Evolutionary conservation across 1,140 invertebrate genomes (phyloP), one percentile per base, ranked within the genome.

Genomic region (Macrosteles quadrilineatus): DNA sequence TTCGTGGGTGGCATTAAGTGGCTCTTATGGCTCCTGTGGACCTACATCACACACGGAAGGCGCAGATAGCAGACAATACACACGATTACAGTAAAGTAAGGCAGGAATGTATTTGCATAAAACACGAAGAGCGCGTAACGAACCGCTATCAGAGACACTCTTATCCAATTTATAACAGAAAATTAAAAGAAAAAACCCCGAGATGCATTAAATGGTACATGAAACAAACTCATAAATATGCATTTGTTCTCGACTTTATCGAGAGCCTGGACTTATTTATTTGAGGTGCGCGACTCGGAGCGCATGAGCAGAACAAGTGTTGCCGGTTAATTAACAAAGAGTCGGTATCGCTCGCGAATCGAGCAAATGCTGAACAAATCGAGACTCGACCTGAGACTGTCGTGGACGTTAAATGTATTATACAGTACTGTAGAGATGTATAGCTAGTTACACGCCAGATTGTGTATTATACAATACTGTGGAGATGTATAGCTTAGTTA

Each of bases 81-180:
- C 32, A 36, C 32, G 32, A 36, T 36, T 36, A 36, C 32, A 36
- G 32, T 36, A 36, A n/a, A 36, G 32, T 36, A 36, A 36, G 32
- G 32, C 55, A 23, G 55, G 55, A 59, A 59, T 59, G 23, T 59
- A 66, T 66, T 66, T 21, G 63, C 63, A 66, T 66, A 66, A 40
- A 66, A 66, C 63, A 66, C 43, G 63, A 43, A 9, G 55, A 59
- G 55, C 27, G 12, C 25, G 25, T 66, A 66, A 66, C 27, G 63
- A 66, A 43, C 40, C 40, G 40, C 40, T 66, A 66, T 66, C 63
- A 12, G 9, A 12, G 23, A 57, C 63, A 23, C 27, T n/a, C 32
- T 66, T 66, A 66, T 66, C 63, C 63, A 45, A 45, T 66, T 66
- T 66, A 66, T 66, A 66, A 66, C 63, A 43, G 63, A 66, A 66